Base-by-base conservation (phyloP, 2,888 invertebrate genomes). In the Synergus japonicus region DNA sequence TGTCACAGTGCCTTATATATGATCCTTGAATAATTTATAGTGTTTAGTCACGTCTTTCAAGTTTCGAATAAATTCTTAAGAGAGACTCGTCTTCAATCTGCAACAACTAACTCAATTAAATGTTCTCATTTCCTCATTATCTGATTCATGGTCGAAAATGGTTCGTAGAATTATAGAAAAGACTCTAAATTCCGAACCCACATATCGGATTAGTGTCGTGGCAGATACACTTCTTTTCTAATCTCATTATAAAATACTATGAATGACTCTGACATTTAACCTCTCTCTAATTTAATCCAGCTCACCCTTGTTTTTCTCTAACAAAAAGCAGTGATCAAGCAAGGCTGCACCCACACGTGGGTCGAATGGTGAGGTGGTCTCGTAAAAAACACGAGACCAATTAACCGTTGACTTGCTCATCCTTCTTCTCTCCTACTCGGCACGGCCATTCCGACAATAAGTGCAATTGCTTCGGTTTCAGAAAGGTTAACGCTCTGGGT, bases 401-500 rank as follows among this genome's bases (percentile, higher is more conserved):
- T 83, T 83, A 83, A 79, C 78, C 81, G 81, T 81, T 83, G 80
- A 83, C 81, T 83, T 79, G 76, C 77, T 79, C 73, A 81, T 80
- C 80, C 54, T 80, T 67, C 76, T 76, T 78, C 79, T 81, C 79
- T 82, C 77, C 77, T 80, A 79, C 80, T 79, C 79, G 63, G 78
- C 79, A 76, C 76, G 67, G 76, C 78, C 63, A 80, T 83, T 81
- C 86, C 84, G 85, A 83, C 88, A 90, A 90, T 89, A 88, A 91
- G 88, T 90, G 90, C 90, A 91, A 91, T 92, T 92, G 90, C 90
- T 88, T 86, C 87, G 88, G 88, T 88, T 89, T 87, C 87, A 89
- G 87, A 88, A 89, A 89, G 91, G 91, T 91, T 91, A 91, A 91
- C 88, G 88, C 88, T 87, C 86, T 87, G 87, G 91, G 90, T 91